Evolutionary conservation across 2,113 vertebrate genomes (phyloP), one percentile per base, ranked within the genome.

Genomic region (Dipodomys spectabilis): DNA sequence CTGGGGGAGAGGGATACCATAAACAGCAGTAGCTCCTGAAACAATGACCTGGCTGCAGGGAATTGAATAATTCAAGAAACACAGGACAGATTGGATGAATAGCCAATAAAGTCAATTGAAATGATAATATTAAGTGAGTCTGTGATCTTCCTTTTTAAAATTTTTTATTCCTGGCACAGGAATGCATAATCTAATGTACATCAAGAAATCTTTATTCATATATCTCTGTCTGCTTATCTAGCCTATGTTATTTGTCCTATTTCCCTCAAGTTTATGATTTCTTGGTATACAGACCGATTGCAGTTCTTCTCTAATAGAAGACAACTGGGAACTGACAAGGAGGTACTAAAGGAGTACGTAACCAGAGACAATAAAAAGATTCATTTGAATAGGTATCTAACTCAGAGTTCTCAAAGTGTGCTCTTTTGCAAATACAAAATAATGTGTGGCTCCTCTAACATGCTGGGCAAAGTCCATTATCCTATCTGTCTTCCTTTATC

Each of bases 281-380:
- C 49, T 82, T 91, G 69, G 77, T 44, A 78, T 81, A 92, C 91
- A 91, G 83, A 92, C 32, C 73, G 86, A 91, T 87, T 81, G 32
- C 85, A 93, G 94, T 93, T 95, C 92, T 94, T 60, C 16, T 94
- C 60, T 85, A 90, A 95, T 65, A 87, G 83, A 45, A 92, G 62
- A 67, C 77, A 83, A 93, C 82, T 95, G 81, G 89, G 65, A 92
- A 78, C 89, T 77, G 84, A 95, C 84, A 92, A 92, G 78, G 32
- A 95, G 79, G 44, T 69, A 75, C 64, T 87, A 62, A 94, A 94
- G 90, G 67, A 83, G 27, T 73, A 11, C 74, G 77, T 32, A 93
- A 93, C 92, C 95, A 95, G 91, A 94, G 80, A 67, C 91, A 94
- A 88, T 90, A 77, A 86, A 95, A 96, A 87, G 87, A 86, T 92